Evolutionary conservation across 2,888 invertebrate genomes (phyloP), one percentile per base, ranked within the genome.

Genomic region (Melipona beecheii): DNA sequence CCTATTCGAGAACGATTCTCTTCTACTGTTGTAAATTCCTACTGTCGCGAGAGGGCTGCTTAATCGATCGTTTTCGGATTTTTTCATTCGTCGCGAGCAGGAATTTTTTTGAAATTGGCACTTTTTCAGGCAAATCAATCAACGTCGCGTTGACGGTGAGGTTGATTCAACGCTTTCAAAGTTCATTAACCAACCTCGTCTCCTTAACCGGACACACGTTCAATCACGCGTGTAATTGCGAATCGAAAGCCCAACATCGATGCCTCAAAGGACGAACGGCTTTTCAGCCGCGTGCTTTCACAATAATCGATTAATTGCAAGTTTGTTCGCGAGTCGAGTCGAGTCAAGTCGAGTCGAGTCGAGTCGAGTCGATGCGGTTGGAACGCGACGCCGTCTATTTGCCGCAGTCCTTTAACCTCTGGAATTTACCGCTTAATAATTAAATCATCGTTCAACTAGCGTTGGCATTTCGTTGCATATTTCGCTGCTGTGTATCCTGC

Each of bases 251-350:
- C 75, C 65, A n/a, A 19, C 27, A 9, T 15, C 9, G 11, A 49
- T 13, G 60, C 5, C 65, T 49, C 71, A n/a, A 13, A 50, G 71
- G 31, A 31, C 13, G 13, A 21, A 49, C 43, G 24, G 75, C 81
- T 83, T 85, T 83, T 77, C 54, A 74, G 62, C 73, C 68, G 49
- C 50, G 50, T 43, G 52, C n/a, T 27, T 52, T 27, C 74, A 24
- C 58, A 66, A 62, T 81, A 81, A 85, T 85, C 78, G 84, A 86
- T 86, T 76, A 86, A 86, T 81, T 84, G 31, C 31, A 31, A 56
- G n/a, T 56, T 56, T 54, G 76, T 79, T 66, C 73, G 76, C 78
- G 64, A 77, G 60, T 77, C 65, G 50, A 31, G 31, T 31, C 58
- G 15, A 77, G 60, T 77, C 65, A 43, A 31, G 31, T 31, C 58